Evolutionary conservation across 2,797 vertebrate species (phyloP), one percentile per base, ranked within the genome.

Genomic region (Catamblyrhynchus diadema): DNA sequence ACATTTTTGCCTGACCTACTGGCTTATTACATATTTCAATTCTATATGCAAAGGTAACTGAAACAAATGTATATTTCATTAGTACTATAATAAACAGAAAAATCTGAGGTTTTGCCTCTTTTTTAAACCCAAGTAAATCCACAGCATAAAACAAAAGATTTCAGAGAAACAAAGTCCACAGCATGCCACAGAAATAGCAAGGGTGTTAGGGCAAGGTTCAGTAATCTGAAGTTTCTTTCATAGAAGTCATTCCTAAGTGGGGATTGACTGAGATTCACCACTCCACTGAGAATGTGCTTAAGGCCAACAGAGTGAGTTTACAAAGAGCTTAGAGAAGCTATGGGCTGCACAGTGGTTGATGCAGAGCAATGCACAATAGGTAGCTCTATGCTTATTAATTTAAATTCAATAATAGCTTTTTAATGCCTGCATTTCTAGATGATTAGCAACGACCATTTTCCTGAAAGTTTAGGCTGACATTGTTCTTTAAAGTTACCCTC

Each of bases 51-150:
- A 92, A 89, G 8, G 23, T 86, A 87, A 77, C 86, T 10, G 77
- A 93, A 96, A 77, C 22, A 94, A 93, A 86, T 95, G 47, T 71
- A 75, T 95, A 86, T 96, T 96, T 97, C 23, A 3, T 57, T 80
- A 25, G 1, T 92, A 88, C 50, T 91, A 37, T 74, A 97, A 97
- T 95, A 97, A 97, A 96, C 59, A 44, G 48, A 21, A 96, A 80
- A 86, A 50, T 45, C 73, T 62, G 53, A 71, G 18, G 22, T 91
- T 73, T 78, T n/a, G 2, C 8, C 48, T 87, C 16, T 73, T 50
- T 73, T 57, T 35, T 28, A 64, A 90, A 47, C 2, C 24, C 7
- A 5, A n/a, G 4, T 51, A 35, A 50, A 61, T 74, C 37, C 62
- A 15, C 14, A 37, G 44, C 3, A 1, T 60, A 56, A 83, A 89